phyloP scores from a whole-genome alignment of 2,113 vertebrate genomes.

The Stegostoma tigrinum region DNA sequence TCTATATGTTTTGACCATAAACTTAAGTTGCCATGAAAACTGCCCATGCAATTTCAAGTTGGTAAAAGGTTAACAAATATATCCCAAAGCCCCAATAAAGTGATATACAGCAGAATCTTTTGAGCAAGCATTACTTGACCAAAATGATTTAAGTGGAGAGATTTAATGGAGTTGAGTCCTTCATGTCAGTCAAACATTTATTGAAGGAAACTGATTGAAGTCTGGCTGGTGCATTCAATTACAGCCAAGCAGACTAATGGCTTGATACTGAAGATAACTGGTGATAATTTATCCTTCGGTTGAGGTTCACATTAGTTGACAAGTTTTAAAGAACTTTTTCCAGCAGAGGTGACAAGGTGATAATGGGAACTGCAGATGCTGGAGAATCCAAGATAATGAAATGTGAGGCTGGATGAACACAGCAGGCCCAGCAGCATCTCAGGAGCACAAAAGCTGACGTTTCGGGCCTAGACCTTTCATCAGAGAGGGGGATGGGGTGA shows the following conservation, averaged over 20 bases:
- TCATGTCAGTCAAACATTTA: slow-evolving; percentile 15
- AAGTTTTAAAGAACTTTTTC: neutral
- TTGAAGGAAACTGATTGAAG: neutral
- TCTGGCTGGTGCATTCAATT: neutral
- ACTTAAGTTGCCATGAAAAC: neutral
- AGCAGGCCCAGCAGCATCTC: no score
- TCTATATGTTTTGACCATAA: neutral
- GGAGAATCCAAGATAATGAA: no score
- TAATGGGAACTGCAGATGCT: no score
- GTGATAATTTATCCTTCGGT: neutral
- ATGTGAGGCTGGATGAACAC: no score
- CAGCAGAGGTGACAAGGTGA: no score
- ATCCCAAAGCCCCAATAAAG: neutral
- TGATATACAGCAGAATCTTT: slow-evolving; percentile 19
- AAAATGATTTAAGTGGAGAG: slow-evolving; percentile 22
- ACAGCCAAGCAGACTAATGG: neutral
- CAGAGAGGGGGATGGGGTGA: no score
- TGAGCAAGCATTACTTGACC: neutral
- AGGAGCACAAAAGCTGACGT: no score
- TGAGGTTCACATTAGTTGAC: neutral
- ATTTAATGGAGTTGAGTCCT: slow-evolving; percentile 25
- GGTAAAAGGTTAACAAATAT: neutral
- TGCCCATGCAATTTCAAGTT: neutral
- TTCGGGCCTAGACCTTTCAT: no score
- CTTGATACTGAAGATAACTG: neutral